Evolutionary conservation across 2,888 invertebrate species (phyloP), one percentile per base, ranked within the genome.

Genomic region (Endomychus coccineus): DNA sequence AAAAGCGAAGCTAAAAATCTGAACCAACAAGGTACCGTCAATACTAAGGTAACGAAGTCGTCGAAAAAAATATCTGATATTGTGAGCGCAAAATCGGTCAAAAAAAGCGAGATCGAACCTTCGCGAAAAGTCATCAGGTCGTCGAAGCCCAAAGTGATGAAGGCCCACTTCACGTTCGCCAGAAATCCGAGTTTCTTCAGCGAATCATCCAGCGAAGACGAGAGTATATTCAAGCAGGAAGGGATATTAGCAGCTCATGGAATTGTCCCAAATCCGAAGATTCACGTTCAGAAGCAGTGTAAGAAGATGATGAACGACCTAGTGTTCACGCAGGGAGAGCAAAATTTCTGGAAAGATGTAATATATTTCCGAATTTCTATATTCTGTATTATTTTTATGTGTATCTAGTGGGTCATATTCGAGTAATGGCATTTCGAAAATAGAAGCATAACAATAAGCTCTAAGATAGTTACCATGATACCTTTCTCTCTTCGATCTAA

Each of bases 231-330:
- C 14, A 21, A 21, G 27, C 2, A 19, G 11, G 3, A 12, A 6
- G 17, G 24, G 7, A n/a, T 11, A 28, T 1, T 10, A 25, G 3
- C 16, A 27, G 12, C 13, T 10, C 6, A 3, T 13, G 6, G 27
- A 34, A 17, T 28, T n/a, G n/a, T 24, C 4, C 28, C 24, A 13
- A 30, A 36, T 17, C 36, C 36, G 3, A 36, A 23, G 36, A 29
- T 13, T 11, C 36, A 16, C 2, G 16, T 36, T n/a, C 30, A 28
- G 10, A 22, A 29, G n/a, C 17, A 29, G n/a, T 36, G 36, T 24
- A 36, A 29, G 23, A 36, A 29, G n/a, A 9, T 36, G 3, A 29
- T 36, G 2, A 10, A 24, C 1, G 36, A 36, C 7, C 12, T 36
- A 4, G 23, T 36, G 5, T 28, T 36, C n/a, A 21, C 23, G n/a